Percentiles rank a stretch among this genome's conserved stretches.
Evolutionary conservation across 2,888 invertebrate species (phyloP).

Genomic region (Cryptops parisi): DNA sequence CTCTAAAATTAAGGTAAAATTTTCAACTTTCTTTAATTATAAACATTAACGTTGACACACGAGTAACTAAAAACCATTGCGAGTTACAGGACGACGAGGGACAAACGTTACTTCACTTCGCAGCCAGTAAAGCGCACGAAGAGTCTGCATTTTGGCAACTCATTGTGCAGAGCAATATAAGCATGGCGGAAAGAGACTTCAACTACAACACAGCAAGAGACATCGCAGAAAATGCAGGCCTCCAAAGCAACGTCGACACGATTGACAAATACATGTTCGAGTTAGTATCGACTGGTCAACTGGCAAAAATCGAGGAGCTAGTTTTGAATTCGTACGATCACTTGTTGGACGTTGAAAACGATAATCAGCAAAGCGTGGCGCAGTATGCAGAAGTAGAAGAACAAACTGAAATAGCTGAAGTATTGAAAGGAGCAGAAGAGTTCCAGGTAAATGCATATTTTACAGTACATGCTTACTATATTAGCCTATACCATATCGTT

Average conservation of each 20-base stretch:
- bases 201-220: conserved; percentile 76
- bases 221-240: conserved; percentile 62
- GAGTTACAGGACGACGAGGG: conserved; percentile 64
- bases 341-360: conserved; percentile 48
- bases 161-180: conserved; percentile 61
- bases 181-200: conserved; percentile 67
- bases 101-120: conserved; percentile 77
- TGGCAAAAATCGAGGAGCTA: conserved; percentile 49
- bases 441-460: conserved; percentile 47
- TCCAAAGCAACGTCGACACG: conserved; percentile 60
- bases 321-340: conserved; percentile 75
- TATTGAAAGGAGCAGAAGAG: conserved; percentile 53
- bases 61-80: no score
- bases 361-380: conserved; percentile 47
- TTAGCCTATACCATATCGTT: not conserved
- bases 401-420: conserved; percentile 48
- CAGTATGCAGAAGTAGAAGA: conserved; percentile 54
- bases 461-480: conserved; percentile 1
- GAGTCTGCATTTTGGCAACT: conserved; percentile 64
- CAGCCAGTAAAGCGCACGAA: conserved; percentile 65
- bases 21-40: no score
- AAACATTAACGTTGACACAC: no score
- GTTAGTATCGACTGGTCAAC: conserved; percentile 39
- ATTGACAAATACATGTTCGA: conserved; percentile 57
- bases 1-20: not conserved